Evolutionary conservation across 2,888 invertebrate genomes (phyloP), one percentile per base, ranked within the genome.

Genomic region (Plebejus melissa): DNA sequence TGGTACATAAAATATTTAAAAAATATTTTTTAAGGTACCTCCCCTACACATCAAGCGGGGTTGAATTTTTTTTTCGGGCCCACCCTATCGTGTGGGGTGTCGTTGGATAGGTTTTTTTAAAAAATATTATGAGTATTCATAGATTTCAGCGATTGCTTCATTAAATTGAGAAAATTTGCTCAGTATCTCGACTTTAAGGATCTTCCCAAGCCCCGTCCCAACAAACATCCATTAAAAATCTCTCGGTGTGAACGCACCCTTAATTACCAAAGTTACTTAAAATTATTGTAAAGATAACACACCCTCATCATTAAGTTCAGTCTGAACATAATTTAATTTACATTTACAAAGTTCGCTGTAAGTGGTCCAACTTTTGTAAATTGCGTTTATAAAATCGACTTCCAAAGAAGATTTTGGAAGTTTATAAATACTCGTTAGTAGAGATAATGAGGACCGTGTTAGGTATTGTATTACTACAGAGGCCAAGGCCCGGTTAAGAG

Each of bases 311-410:
- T 60, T 60, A 60, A 9, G 22, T 60, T n/a, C 60, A n/a, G 57
- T 58, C 28, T 13, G 13, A 65, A 65, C 65, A 65, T 65, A 65
- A 65, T 65, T 65, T 65, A 65, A 65, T 65, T 65, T 32, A 60
- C 60, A 60, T 60, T 60, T 60, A 32, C 65, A 65, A 65, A 65
- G 65, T 65, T 65, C 65, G 32, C 4, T 32, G 4, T 65, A 32
- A 65, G 65, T 32, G 65, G 13, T 65, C 4, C 32, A 65, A 65
- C 32, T 65, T 65, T 65, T 32, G 32, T 58, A 58, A 65, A 11
- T 13, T 32, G 32, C 54, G 16, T 54, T 54, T 54, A 54, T 54
- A 54, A 54, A 54, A 54, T 54, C 54, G 54, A 54, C 13, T 32
- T 32, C 13, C 32, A 65, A 32, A 28, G 32, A 32, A 32, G 65